Evolutionary conservation across 2,888 invertebrate species (phyloP).

Genomic region (Cosmopolites sordidus): DNA sequence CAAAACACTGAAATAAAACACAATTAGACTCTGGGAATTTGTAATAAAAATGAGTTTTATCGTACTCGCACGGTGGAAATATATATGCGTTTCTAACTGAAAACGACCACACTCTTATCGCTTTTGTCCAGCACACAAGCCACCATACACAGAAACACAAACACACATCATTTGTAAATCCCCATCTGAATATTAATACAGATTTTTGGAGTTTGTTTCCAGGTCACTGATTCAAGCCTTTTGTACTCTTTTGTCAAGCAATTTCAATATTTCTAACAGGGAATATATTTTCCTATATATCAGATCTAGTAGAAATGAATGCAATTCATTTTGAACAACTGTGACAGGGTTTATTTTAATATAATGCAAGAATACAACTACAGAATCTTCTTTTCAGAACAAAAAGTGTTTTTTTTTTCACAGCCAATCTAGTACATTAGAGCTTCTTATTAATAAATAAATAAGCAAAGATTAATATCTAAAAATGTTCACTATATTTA

Average conservation of each 20-base stretch:
- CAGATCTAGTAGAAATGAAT: too few species aligned
- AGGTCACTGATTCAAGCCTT: constrained; percentile 29
- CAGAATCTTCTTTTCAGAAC: too few species aligned
- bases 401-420: too few species aligned
- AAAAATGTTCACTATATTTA: too few species aligned
- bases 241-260: constrained; percentile 7
- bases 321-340: too few species aligned
- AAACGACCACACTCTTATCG: constrained; percentile 26
- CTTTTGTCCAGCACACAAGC: constrained; percentile 32
- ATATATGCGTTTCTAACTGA: constrained; percentile 7
- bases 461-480: too few species aligned
- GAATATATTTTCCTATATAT: too few species aligned
- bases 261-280: constrained; percentile 1
- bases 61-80: not conserved
- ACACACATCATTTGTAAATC: constrained; percentile 32
- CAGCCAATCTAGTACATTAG: too few species aligned
- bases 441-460: too few species aligned
- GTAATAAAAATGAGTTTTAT: constrained; percentile 2
- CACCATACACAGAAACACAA: constrained; percentile 22
- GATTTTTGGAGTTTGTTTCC: constrained; percentile 32
- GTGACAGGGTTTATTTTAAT: too few species aligned
- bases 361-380: too few species aligned
- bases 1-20: not conserved
- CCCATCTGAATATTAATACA: constrained; percentile 34
- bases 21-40: not conserved